Evolutionary conservation across 2,888 invertebrate species (phyloP), one percentile per base, ranked within the genome.

Genomic region (Phortica okadai): DNA sequence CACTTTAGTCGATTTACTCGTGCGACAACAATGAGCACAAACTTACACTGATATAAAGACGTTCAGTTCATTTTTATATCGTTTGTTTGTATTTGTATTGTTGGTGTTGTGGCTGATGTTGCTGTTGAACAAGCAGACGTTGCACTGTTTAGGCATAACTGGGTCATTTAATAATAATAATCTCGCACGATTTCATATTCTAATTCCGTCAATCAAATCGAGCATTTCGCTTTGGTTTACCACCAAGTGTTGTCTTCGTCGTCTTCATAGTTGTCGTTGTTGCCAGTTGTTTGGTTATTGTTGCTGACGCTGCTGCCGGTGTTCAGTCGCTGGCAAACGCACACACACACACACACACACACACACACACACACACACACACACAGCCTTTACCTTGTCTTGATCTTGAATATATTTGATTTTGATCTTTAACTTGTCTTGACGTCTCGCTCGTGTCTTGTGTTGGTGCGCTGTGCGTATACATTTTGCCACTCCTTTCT

Each of bases 181-280:
- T 66, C 76, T 78, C 79, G 81, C 82, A 86, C 85, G 85, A 85
- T 84, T 87, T 83, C 84, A 83, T 86, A 88, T 88, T 88, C 89
- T 87, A 88, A 88, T 87, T 89, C 89, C 81, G 88, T 89, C 89
- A 88, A 86, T 88, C 89, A 89, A 83, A 21, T 77, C 50, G 21
- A 58, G 41, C 79, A 77, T 21, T 56, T 72, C 33, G 56, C 70
- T 45, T 21, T 45, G 14, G 50, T 21, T 44, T 72, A n/a, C 79
- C 33, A 56, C 72, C 87, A 85, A 85, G 87, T 76, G 74, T 58
- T 73, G 50, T 56, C 58, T 33, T 42, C 75, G 62, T 21, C 42
- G 56, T 33, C 45, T 73, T 41, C 14, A 10, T 66, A 42, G 74
- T 75, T 67, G 42, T 41, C 66, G 50, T 14, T 33, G 33, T 33